A percentile compares a stretch with the other conserved stretches of the same genome.
Conservation (phyloP, 2,888 invertebrate species). For the Pheosia gnoma region DNA sequence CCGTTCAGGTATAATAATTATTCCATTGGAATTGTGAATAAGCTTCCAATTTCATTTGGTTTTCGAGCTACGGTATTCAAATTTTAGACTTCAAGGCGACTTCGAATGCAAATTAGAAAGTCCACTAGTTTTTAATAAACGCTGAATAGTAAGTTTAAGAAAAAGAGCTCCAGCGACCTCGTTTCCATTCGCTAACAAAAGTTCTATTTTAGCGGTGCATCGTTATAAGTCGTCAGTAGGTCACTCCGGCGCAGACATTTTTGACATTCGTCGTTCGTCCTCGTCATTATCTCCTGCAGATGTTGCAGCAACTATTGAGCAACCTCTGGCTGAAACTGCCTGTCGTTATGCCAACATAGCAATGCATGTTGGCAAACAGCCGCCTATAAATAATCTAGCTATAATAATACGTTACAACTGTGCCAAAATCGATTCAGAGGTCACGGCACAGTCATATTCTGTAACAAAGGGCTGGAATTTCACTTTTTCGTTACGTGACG, state of each 20-base stretch:
- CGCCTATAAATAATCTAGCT: neutral
- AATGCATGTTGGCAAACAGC: constrained; percentile 21
- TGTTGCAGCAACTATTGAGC: constrained; percentile 67
- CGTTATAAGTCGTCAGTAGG: constrained; percentile 50
- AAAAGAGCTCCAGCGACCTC: neutral
- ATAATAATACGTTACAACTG: neutral
- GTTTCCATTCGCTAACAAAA: constrained; percentile 18
- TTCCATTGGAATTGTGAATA: neutral
- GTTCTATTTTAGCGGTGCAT: constrained; percentile 55
- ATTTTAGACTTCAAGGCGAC: neutral
- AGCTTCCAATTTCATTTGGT: neutral
- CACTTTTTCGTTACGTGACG: constrained; percentile 15
- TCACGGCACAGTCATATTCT: constrained; percentile 26
- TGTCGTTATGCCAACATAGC: constrained; percentile 49
- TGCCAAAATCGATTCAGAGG: constrained; percentile 7
- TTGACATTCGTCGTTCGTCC: constrained; percentile 34
- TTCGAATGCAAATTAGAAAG: neutral
- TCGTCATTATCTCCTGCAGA: constrained; percentile 49
- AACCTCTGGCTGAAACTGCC: constrained; percentile 65
- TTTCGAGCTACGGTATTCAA: neutral
- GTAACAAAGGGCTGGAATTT: constrained; percentile 22
- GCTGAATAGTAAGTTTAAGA: neutral
- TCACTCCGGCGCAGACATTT: constrained; percentile 46
- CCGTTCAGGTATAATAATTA: neutral
- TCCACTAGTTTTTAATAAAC: neutral